Base-by-base conservation (phyloP, 2,797 vertebrate genomes). In the Decapterus maruadsi region DNA sequence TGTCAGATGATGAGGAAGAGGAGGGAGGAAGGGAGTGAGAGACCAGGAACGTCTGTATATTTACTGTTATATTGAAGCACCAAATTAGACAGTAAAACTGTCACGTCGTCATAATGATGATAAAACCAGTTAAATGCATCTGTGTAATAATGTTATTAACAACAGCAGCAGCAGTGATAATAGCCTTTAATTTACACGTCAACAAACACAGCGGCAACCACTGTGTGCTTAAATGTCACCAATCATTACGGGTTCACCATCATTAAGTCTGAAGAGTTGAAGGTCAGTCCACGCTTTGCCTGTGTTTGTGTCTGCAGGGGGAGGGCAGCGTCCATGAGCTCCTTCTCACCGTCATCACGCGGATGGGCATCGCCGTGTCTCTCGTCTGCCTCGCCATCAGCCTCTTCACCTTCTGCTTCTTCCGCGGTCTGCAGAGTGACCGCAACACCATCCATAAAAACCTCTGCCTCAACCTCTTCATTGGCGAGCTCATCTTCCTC, bases 321-420 rank as follows among this genome's bases (percentile, higher is more conserved):
- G 96, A 96, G 36, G 95, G 96, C 61, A 89, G 93, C n/a, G 94
- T 98, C 81, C 97, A 99, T 16, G 96, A 98, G 87, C 95, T 98
- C 56, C 95, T 99, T 19, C 96, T 99, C 69, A 97, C 94, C 8
- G 96, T 99, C 90, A 97, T 99, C 94, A 99, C 97, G 17, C 96
- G 97, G 87, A 97, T 99, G 94, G 98, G 98, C 68, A 97, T 99
- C 69, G 96, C 98, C 20, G 96, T 99, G 87, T 99, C 98, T 64
- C 97, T 99, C 1, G 96, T 99, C 88, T 99, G 98, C 91, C 95
- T 99, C 72, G 97, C 97, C 89, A 97, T 99, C 92, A 98, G 97
- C 95, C 97, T 99, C 94, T 98, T 99, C 93, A 99, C 98, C 82
- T 99, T 99, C 95, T 98, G 97, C 95, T 99, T 99, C 94, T 99